Base-by-base conservation (phyloP, 2,888 invertebrate genomes). In the Dynastes hyllus region DNA sequence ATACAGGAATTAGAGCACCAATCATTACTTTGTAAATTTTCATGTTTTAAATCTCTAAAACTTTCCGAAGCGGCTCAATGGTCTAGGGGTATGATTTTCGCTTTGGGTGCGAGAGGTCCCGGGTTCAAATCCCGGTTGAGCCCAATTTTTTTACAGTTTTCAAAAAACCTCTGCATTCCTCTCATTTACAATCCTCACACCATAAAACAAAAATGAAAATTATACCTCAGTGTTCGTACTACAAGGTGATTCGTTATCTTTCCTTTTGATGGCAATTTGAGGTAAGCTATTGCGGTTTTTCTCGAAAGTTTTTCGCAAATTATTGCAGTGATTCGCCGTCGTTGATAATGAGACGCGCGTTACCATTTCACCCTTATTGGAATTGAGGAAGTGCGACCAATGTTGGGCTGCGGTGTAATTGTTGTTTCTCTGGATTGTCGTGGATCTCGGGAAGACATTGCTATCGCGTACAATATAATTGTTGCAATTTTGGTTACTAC, bases 71-170 rank as follows among this genome's bases (percentile, higher is more conserved):
- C 78, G 89, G 89, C 89, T 89, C 89, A 89, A 87, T 89, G 88
- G 89, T 89, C 89, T 89, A 89, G 89, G 89, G 89, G 89, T 89
- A 89, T 89, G 89, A 89, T 89, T 89, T 88, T 89, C 89, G 89
- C 89, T 89, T 89, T 88, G 89, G 89, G 89, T 89, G 89, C 89
- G 89, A 89, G 89, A 89, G 88, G 88, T 88, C 89, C 89, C 89
- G 89, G 88, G 88, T 89, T 89, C 88, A 88, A 88, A 88, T 89
- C 88, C 88, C 88, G 88, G 88, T 87, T 88, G 88, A 88, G 88
- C 87, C 87, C 87, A 81, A 50, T 4, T 70, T 82, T 85, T 85
- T 85, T 85, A 45, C 37, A 37, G 13, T 13, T 67, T 67, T 51
- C 37, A 58, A 50, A 58, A 69, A 8, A 37, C 32, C 32, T 11